Percentiles rank a stretch among this genome's conserved stretches.
Conservation (phyloP, 2,113 vertebrate genomes). For the Notothenia coriiceps region DNA sequence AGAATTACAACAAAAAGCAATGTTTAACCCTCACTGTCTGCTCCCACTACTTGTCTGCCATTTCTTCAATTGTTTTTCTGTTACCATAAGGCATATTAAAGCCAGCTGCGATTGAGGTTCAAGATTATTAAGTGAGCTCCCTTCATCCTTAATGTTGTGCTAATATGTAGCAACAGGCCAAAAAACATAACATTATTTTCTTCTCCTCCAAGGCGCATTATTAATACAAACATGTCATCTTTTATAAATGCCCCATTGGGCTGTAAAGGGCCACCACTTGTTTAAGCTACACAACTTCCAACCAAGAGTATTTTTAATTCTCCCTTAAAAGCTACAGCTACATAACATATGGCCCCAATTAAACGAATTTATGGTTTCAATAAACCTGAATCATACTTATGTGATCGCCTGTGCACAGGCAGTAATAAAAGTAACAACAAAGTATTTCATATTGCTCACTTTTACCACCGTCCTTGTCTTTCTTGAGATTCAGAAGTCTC, state of each 20-base stretch:
- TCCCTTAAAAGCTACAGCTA: not conserved
- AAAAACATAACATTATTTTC: not conserved
- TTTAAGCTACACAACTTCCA: constrained; percentile 1
- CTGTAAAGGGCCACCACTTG: not conserved
- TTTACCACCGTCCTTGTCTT: not conserved
- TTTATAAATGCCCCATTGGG: not conserved
- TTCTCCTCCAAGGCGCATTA: not conserved
- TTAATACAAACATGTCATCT: not conserved
- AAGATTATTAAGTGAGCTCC: not conserved
- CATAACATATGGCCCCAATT: constrained; percentile 12
- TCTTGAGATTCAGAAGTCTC: not conserved
- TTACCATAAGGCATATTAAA: not conserved
- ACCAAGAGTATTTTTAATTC: not conserved
- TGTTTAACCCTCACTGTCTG: not conserved
- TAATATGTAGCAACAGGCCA: not conserved
- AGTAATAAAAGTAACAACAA: too few species aligned
- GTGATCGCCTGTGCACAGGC: not conserved
- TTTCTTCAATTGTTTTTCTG: not conserved
- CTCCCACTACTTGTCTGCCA: not conserved
- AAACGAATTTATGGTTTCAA: constrained; percentile 22
- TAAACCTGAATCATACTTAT: not conserved
- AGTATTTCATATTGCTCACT: constrained; percentile 1
- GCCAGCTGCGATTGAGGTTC: not conserved
- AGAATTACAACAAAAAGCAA: constrained; percentile 62
- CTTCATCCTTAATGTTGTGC: not conserved